Evolutionary conservation across 2,113 vertebrate species (phyloP).

Genomic region (Percopsis transmontana): DNA sequence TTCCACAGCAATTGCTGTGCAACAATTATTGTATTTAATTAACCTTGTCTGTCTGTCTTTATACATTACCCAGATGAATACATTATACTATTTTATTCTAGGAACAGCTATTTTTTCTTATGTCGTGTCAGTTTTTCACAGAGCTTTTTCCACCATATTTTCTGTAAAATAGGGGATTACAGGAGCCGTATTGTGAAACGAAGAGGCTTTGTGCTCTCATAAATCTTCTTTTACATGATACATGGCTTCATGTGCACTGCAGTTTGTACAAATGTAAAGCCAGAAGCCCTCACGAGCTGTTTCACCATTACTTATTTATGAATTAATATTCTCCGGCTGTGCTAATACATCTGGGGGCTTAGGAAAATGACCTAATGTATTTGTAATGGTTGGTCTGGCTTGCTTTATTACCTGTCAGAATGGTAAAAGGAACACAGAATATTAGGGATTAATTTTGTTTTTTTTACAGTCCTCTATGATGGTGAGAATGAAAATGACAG

Average conservation of each 20-base stretch:
- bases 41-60: background rate
- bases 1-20: background rate
- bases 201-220: conserved; percentile 36
- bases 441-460: conserved; percentile 42
- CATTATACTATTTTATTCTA: conserved; percentile 6
- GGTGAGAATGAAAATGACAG: conserved; percentile 21
- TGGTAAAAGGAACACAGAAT: conserved; percentile 53
- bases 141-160: no score
- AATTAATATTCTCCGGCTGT: conserved; percentile 66
- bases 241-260: conserved; percentile 58
- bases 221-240: conserved; percentile 70
- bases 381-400: conserved; percentile 56
- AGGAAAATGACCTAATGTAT: conserved; percentile 62
- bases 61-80: background rate
- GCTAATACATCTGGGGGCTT: conserved; percentile 63
- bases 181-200: conserved; percentile 29
- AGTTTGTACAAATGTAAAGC: conserved; percentile 64
- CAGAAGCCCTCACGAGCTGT: conserved; percentile 69
- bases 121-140: no score
- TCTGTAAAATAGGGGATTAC: background rate
- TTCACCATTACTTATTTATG: conserved; percentile 75
- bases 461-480: conserved; percentile 3
- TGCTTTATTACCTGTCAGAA: conserved; percentile 70
- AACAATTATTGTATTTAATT: background rate
- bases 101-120: no score